phyloP scores from a whole-genome alignment of 23 tunicate genomes.

The Clavelina lepadiformis region DNA sequence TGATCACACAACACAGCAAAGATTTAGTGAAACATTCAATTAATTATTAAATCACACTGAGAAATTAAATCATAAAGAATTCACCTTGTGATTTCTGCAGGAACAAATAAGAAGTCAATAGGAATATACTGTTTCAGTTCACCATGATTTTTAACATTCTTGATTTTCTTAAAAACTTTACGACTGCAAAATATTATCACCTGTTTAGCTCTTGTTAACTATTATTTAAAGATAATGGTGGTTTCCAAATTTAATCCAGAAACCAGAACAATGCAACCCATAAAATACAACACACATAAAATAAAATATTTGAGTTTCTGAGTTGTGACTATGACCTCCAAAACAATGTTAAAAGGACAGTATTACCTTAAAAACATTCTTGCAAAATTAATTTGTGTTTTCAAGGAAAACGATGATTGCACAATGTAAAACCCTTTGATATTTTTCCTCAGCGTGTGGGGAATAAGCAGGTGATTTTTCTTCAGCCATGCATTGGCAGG shows the following conservation, averaged over 20 bases:
- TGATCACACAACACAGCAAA: no score
- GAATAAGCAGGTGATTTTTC: conserved; percentile 55
- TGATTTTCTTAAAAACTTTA: conserved; percentile 62
- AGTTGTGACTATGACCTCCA: no score
- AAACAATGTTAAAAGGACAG: no score
- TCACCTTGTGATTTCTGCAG: conserved; percentile 60
- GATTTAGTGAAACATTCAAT: no score
- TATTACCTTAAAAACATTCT: conserved; percentile 80
- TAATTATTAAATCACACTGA: no score
- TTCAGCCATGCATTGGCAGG: conserved; percentile 67
- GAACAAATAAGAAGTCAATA: conserved; percentile 77
- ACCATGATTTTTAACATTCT: conserved; percentile 46
- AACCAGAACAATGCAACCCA: no score
- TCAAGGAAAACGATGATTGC: conserved; percentile 69
- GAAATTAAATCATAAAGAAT: no score
- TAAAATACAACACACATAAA: no score
- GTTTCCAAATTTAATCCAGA: no score
- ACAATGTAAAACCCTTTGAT: conserved; percentile 73
- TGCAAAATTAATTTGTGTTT: conserved; percentile 40
- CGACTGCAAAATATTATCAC: conserved; percentile 64
- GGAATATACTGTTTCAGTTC: conserved; percentile 77
- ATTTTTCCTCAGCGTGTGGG: conserved; percentile 52
- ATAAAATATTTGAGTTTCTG: no score
- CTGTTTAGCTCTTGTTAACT: no score
- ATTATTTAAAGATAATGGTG: no score